Base-by-base conservation (phyloP, 2,797 vertebrate species). In the Todus mexicanus region DNA sequence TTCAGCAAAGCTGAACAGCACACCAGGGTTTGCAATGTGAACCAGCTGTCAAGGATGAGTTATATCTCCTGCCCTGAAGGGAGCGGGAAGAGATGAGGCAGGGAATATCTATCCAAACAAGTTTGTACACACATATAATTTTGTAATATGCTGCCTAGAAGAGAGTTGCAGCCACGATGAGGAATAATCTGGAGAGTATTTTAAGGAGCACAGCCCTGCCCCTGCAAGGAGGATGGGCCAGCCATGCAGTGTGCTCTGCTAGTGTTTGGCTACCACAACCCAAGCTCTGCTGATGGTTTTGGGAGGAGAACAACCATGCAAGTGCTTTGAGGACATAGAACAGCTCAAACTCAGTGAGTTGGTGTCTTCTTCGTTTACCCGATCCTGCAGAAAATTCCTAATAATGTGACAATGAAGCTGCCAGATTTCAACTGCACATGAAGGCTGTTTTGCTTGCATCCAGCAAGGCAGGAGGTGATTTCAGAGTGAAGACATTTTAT, bases 101-200 rank as follows among this genome's bases (percentile, higher is more conserved):
- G 92, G 61, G 88, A 94, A 56, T 11, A 89, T 54, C 86, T 16
- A 71, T 69, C 84, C 89, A 85, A 90, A 95, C 93, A 90, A 93
- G 96, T 96, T 94, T 92, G 86, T 93, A 90, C 95, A 93, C 71
- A 95, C 84, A 42, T 27, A 35, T 7, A 75, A 37, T 94, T 95
- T 77, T 51, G 65, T 93, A 90, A 94, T 65, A 38, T 5, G 69
- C 75, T 87, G 71, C 88, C 91, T 80, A 12, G 33, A 21, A 91
- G 71, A 92, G 74, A n/a, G 53, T 79, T 29, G 42, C n/a, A 86
- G 70, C 37, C 45, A 1, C 3, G 27, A 12, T 19, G 40, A 57
- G 35, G 83, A 74, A 70, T 60, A 91, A 45, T 38, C 54, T 70
- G 45, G 50, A 56, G 80, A 71, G 21, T 2, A 9, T 3, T 33